Conservation (phyloP, 2,888 invertebrate species). For the Patella caerulea region DNA sequence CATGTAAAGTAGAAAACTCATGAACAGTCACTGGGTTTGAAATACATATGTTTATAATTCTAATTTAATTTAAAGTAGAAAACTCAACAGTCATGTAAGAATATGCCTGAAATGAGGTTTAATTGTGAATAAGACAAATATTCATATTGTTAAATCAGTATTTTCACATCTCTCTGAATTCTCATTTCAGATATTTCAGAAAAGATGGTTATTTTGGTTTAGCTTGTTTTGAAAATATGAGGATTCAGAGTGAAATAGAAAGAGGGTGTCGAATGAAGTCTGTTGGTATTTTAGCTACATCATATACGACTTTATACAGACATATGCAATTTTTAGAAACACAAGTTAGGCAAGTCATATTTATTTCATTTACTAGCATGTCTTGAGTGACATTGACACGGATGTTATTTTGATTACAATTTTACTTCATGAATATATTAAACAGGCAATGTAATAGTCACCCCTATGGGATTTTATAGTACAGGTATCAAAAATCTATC, state of each 20-base stretch:
- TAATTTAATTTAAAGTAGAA: too few species aligned
- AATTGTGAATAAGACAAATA: too few species aligned
- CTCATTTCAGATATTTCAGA: conserved; percentile 69
- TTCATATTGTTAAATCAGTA: too few species aligned
- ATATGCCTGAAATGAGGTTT: too few species aligned
- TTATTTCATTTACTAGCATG: neutral
- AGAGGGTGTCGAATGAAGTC: conserved; percentile 73
- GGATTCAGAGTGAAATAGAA: conserved; percentile 70
- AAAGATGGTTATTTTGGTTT: conserved; percentile 70
- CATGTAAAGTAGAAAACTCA: too few species aligned
- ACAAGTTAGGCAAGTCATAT: conserved; percentile 68
- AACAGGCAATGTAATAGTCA: too few species aligned
- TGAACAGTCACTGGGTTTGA: neutral
- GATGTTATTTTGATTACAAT: too few species aligned
- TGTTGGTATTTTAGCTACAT: conserved; percentile 71
- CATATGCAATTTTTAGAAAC: conserved; percentile 71
- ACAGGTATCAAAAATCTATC: too few species aligned
- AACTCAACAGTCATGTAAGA: too few species aligned
- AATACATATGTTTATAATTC: neutral
- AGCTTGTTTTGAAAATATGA: conserved; percentile 72
- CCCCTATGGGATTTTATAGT: too few species aligned
- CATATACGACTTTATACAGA: conserved; percentile 69
- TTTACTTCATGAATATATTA: too few species aligned
- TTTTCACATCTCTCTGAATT: neutral
- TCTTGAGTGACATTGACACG: neutral